These are phyloP conservation scores for Electrona antarctica DNA, from an alignment of 2,113 vertebrate species.

Conservation along the genomic window DNA sequence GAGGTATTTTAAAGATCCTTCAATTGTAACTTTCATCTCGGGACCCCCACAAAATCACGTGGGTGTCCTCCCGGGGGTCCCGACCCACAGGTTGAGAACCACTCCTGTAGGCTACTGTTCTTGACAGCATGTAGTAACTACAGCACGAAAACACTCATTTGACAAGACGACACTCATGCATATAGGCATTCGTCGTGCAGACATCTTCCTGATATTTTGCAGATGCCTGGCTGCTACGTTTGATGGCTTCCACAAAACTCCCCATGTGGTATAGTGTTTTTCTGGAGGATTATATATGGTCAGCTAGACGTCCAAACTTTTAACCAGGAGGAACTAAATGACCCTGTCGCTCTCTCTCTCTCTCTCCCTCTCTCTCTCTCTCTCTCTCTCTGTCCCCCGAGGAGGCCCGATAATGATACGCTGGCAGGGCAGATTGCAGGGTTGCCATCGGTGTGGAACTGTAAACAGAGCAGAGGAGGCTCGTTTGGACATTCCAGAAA, in stretches of 20 bases:
- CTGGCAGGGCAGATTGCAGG: slow-evolving; percentile 72
- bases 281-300: slow-evolving; percentile 24
- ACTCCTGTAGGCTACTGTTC: not conserved
- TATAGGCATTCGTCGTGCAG: slow-evolving; percentile 25
- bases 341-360: slow-evolving; percentile 19
- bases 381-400: slow-evolving; percentile 8
- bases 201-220: slow-evolving; percentile 32
- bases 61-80: too few species aligned
- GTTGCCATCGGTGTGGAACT: slow-evolving; percentile 71
- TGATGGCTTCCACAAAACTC: slow-evolving; percentile 30
- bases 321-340: slow-evolving; percentile 46
- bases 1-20: not conserved
- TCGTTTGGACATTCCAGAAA: slow-evolving; percentile 78
- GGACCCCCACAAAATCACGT: too few species aligned
- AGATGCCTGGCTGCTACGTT: slow-evolving; percentile 13
- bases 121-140: not conserved
- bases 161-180: slow-evolving; percentile 11
- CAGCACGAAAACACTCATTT: slow-evolving; percentile 26
- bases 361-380: slow-evolving; percentile 41
- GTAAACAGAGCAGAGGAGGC: slow-evolving; percentile 70
- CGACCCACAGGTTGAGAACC: too few species aligned
- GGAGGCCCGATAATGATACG: slow-evolving; percentile 73
- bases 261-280: slow-evolving; percentile 14
- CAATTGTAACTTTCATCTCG: slow-evolving; percentile 18
- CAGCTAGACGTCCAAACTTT: slow-evolving; percentile 45